Base-by-base conservation (phyloP, 2,888 invertebrate species). In the Orchesella flavescens region DNA sequence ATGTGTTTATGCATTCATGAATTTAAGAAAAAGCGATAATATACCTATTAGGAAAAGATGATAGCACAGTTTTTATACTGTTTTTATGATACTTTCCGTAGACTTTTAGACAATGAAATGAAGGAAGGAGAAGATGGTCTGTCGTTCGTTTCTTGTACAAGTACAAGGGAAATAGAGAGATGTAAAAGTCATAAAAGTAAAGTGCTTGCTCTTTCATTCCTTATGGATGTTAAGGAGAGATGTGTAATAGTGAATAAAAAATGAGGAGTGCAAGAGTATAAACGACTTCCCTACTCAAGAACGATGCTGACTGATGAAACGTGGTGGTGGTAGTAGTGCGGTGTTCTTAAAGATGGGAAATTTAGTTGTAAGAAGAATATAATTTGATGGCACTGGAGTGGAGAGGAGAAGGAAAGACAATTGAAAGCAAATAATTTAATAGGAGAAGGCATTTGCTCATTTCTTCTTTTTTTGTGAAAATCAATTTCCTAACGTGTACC, bases 371-470 rank as follows among this genome's bases (percentile, higher is more conserved):
- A 34, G 34, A 34, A 34, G 3, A 34, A 34, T 4, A 34, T 4
- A 2, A 2, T 34, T 5, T 3, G 53, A 10, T 13, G 53, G 53
- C 13, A 13, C 53, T n/a, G 4, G 59, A 4, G 17, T 57, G 57
- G 12, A n/a, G 57, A 17, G 24, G 24, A 63, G 23, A 59, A 69
- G 61, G 23, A 71, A 19, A 71, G 44, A 78, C 59, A 69, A 69
- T 69, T 69, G 77, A 69, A 77, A 77, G 49, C 17, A 68, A 77
- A 68, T 77, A 76, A 76, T 77, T 69, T 69, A 77, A 77, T 77
- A 69, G 69, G 44, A n/a, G 53, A 5, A 21, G 68, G 66, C 55
- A 77, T 57, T 59, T 68, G 57, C 17, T 34, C 19, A 59, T 1
- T 49, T 69, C 59, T 68, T 24, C 12, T 21, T 53, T 43, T 44